Evolutionary conservation across 2,797 vertebrate genomes (phyloP).

Genomic region (Hozukius guyotensis): DNA sequence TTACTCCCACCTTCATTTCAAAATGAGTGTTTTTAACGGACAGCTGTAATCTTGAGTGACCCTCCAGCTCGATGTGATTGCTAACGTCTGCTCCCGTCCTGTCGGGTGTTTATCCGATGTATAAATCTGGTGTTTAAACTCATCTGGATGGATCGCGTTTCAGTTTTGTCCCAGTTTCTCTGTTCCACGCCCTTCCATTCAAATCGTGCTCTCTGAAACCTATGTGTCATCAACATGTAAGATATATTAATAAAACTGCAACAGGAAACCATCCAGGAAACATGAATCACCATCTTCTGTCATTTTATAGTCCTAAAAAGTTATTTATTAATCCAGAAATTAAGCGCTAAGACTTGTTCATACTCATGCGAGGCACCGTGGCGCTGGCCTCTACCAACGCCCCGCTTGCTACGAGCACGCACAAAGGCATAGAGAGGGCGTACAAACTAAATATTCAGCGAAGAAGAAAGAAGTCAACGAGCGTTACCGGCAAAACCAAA

Average conservation of each 20-base stretch:
- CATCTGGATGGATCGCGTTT: slow-evolving; percentile 38
- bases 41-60: slow-evolving; percentile 72
- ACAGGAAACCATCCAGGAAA: not conserved
- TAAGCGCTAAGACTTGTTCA: too few relatives aligned
- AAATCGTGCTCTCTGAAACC: not conserved
- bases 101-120: slow-evolving; percentile 46
- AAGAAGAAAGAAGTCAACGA: too few relatives aligned
- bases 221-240: not conserved
- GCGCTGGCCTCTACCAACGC: too few relatives aligned
- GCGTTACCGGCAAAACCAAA: too few relatives aligned
- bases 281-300: too few relatives aligned
- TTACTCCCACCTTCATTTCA: slow-evolving; percentile 75
- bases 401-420: too few relatives aligned
- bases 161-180: slow-evolving; percentile 22
- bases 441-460: too few relatives aligned
- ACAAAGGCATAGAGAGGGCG: too few relatives aligned
- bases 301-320: too few relatives aligned
- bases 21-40: slow-evolving; percentile 68
- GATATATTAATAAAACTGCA: not conserved
- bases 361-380: too few relatives aligned
- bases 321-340: too few relatives aligned
- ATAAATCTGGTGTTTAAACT: slow-evolving; percentile 47
- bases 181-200: slow-evolving; percentile 7
- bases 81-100: slow-evolving; percentile 48
- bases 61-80: slow-evolving; percentile 61